A percentile compares a stretch with the other conserved stretches of the same genome.
Evolutionary conservation across 2,888 invertebrate species (phyloP).

Genomic region (Ellobium chinense): DNA sequence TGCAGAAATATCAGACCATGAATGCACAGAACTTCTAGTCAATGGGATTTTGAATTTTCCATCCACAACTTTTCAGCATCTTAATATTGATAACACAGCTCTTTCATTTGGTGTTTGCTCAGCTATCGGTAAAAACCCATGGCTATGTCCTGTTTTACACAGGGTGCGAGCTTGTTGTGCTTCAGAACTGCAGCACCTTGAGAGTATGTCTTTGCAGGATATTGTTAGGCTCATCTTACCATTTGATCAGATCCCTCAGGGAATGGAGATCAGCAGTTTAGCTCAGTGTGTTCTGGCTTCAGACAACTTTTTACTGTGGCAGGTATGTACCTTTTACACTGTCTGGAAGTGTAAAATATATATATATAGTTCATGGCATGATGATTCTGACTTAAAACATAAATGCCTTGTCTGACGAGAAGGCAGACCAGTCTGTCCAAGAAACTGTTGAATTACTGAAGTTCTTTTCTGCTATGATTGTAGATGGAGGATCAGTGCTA

Average conservation of each 20-base stretch:
- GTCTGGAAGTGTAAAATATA: too few relatives aligned
- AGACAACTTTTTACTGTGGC: constrained; percentile 11
- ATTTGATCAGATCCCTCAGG: too few relatives aligned
- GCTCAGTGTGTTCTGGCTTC: constrained; percentile 1
- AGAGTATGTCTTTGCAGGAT: neutral
- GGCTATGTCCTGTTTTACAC: neutral
- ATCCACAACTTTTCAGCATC: neutral
- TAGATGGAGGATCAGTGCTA: too few relatives aligned
- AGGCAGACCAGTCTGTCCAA: too few relatives aligned
- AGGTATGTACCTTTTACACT: constrained; percentile 3
- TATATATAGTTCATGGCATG: too few relatives aligned
- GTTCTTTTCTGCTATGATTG: too few relatives aligned
- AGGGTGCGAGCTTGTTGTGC: neutral
- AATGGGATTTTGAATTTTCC: neutral
- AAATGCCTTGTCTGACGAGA: too few relatives aligned
- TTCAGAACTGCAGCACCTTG: neutral
- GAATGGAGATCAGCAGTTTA: neutral
- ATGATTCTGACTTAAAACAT: too few relatives aligned
- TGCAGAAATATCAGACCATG: neutral
- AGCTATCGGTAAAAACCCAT: neutral
- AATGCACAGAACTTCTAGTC: neutral
- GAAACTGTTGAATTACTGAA: too few relatives aligned
- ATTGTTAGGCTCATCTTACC: neutral
- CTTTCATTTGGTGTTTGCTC: constrained; percentile 12
- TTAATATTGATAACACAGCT: neutral